phyloP scores from a whole-genome alignment of 2,888 invertebrate species.

The Drosophila borealis region DNA sequence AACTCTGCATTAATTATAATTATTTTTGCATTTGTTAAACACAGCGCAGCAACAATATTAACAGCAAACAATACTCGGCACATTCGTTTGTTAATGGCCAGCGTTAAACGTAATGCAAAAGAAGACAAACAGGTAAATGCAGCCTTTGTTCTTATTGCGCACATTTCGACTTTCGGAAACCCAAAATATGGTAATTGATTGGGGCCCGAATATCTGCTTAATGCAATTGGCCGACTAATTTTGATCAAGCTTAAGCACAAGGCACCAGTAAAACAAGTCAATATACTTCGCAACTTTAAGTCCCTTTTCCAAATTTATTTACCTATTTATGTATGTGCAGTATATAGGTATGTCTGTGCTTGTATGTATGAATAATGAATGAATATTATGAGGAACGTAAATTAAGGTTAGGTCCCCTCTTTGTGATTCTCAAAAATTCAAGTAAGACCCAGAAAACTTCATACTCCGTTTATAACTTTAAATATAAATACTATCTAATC shows the following conservation, averaged over 20 bases:
- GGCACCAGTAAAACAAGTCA: neutral
- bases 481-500: too few species aligned
- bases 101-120: conserved; percentile 66
- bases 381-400: too few species aligned
- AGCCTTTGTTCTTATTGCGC: conserved; percentile 48
- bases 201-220: conserved; percentile 21
- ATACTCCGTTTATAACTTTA: too few species aligned
- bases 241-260: neutral
- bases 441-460: too few species aligned
- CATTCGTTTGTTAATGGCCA: conserved; percentile 62
- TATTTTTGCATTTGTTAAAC: conserved; percentile 78
- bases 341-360: too few species aligned
- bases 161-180: conserved; percentile 22
- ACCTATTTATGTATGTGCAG: too few species aligned
- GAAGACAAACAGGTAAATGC: conserved; percentile 78
- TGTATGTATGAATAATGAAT: too few species aligned
- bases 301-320: neutral
- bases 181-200: conserved; percentile 42
- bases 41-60: conserved; percentile 40
- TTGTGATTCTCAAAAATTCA: too few species aligned
- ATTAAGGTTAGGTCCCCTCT: too few species aligned
- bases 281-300: neutral
- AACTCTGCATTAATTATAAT: conserved; percentile 80
- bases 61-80: conserved; percentile 43
- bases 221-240: conserved; percentile 38